Base-by-base conservation (phyloP, 2,113 vertebrate species). In the Sprattus sprattus region DNA sequence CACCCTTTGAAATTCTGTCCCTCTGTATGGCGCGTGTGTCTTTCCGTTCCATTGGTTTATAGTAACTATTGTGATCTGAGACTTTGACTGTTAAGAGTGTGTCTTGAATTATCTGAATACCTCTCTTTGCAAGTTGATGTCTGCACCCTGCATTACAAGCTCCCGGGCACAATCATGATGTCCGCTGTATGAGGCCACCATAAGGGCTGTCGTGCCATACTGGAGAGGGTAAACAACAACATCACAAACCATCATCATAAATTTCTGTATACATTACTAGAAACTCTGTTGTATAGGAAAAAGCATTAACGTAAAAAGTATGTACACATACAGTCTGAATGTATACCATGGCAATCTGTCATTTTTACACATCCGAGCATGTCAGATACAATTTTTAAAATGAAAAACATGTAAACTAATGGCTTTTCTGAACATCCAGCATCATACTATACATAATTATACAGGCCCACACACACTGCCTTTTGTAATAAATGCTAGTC, bases 111-210 rank as follows among this genome's bases (percentile, higher is more conserved):
- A 75, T 85, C 16, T 82, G 0, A 82, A 47, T 96, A 99, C 98
- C 97, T 99, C 97, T 95, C 97, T 96, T 92, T 99, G 98, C 86
- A 98, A 95, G 92, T 99, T 99, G 94, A 99, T 98, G 90, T 99
- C 97, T 0, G 98, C 97, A 89, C 98, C 98, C 91, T 99, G 98
- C 91, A 98, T 94, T 88, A 99, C 97, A 52, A 99, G 93, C 81
- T 99, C 97, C 86, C 92, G 95, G 57, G 95, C 97, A 78, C 98
- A 98, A 1, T 96, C 96, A 87, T 94, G 93, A 90, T 99, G 96
- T 81, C 97, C 97, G 1, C 95, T 95, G 85, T 97, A 97, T 15
- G 98, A 97, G 16, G 98, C 97, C 81, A 99, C 97, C 97, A 99
- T 99, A 92, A 99, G 94, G 1, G 97, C 96, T 3, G 97, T 97